Evolutionary conservation across 2,888 invertebrate species (phyloP), one percentile per base, ranked within the genome.

Genomic region (Sarcophaga subvicina): DNA sequence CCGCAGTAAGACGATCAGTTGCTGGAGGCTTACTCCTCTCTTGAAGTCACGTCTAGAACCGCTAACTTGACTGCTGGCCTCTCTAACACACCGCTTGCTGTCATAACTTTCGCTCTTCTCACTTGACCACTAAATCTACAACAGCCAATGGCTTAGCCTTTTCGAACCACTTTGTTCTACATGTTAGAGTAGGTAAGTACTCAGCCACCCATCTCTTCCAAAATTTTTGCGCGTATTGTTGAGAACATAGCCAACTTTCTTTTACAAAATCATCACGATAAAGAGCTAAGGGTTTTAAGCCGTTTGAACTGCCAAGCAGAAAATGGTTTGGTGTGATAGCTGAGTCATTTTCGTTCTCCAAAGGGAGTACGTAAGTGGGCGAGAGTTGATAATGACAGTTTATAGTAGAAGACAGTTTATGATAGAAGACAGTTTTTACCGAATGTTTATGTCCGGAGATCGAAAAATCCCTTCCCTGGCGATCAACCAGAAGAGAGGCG

Each of bases 381-480:
- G 77, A 11, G 81, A 49, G 20, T 81, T 81, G 8, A 75, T 63
- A 22, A 81, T 70, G 37, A n/a, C n/a, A n/a, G n/a, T n/a, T n/a
- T n/a, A n/a, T n/a, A n/a, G n/a, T n/a, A n/a, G 3, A 91, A 27
- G 0, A 89, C 85, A 2, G 14, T 83, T 60, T 90, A n/a, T n/a
- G n/a, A n/a, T n/a, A n/a, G 3, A 91, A 27, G 0, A 89, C 85
- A 2, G 14, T 83, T 60, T 90, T 88, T 4, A 89, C 80, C 3
- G 27, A 27, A 27, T 27, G 27, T 27, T 27, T 27, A 27, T 5
- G 27, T 27, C 27, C 27, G 27, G 27, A 27, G 27, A 4, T 27
- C 4, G 27, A 25, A 25, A 25, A 25, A 4, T 25, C 25, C 25
- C 25, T 25, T 25, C 25, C 25, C 25, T 25, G 25, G 25, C 25